Evolutionary conservation across 2,888 invertebrate genomes (phyloP), one percentile per base, ranked within the genome.

Genomic region (Petrolisthes manimaculis): DNA sequence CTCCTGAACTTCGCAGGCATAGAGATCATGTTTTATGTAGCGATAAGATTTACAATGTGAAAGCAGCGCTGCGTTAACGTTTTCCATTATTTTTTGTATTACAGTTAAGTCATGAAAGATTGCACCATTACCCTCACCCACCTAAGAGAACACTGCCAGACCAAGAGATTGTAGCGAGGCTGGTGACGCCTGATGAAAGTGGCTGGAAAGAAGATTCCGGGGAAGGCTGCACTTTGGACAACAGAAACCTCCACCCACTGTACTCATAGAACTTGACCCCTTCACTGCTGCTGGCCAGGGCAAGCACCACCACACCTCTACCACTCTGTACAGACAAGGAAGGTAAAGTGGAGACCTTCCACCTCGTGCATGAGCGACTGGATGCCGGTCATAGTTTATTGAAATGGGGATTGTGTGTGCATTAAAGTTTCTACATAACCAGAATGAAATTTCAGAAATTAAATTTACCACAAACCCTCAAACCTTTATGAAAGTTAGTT

Each of bases 231-330:
- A 14, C 4, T 6, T 37, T 12, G n/a, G 67, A 61, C 21, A 67
- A 54, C 9, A 75, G 53, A 21, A 88, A 84, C 77, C 55, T 84
- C 88, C 84, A 88, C 24, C 88, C 88, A 14, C 71, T 84, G 67
- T 84, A 88, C 69, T 84, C 84, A 67, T 88, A 88, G 37, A 88
- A 74, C 24, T n/a, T 81, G 12, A 88, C 88, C 1, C 88, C 88
- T 14, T 84, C 71, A 12, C 56, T 24, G 18, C 74, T 37, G 55
- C 67, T 84, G 6, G 80, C 88, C 54, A 88, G 67, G 9, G 84
- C 84, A 37, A 88, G 56, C 55, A 88, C n/a, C 54, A 84, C 88
- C 2, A 37, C 37, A 37, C 37, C 37, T 37, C 37, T 37, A 37
- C 37, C 37, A 37, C 37, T 37, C 37, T 37, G 37, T 37, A 0